These are phyloP conservation scores for Catharus fuscescens DNA, from an alignment of 2,113 vertebrate genomes.

Conservation along the genomic window DNA sequence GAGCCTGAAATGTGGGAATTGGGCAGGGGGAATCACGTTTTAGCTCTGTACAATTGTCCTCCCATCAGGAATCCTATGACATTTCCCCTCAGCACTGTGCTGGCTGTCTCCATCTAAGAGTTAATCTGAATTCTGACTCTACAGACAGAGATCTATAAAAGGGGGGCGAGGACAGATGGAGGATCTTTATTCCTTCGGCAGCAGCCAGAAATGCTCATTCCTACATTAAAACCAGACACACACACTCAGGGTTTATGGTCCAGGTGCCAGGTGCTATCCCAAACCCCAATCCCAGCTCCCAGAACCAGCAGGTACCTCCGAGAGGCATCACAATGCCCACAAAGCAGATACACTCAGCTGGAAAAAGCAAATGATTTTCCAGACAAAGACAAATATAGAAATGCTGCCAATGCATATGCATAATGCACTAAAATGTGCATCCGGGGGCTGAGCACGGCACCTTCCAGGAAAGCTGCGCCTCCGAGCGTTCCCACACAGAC, in stretches of 20 bases:
- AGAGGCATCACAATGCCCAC: neutral
- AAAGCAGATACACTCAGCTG: neutral
- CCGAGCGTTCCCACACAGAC: accelerated
- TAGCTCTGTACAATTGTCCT: neutral
- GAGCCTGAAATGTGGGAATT: neutral
- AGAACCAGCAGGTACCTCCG: neutral
- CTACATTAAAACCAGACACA: neutral
- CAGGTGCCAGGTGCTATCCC: neutral
- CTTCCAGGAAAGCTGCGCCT: conserved; percentile 7
- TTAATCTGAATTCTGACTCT: neutral
- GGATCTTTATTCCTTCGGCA: neutral
- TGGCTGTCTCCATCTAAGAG: neutral
- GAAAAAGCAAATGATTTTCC: conserved; percentile 33
- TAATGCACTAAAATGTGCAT: neutral
- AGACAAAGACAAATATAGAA: neutral
- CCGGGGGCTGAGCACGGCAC: neutral
- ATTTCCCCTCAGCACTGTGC: neutral
- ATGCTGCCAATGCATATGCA: neutral
- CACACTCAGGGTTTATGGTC: neutral
- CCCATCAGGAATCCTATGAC: accelerated
- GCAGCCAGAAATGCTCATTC: neutral
- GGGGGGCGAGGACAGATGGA: neutral
- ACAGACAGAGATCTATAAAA: neutral
- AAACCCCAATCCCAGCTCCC: neutral
- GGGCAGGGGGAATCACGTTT: neutral